phyloP scores from a whole-genome alignment of 2,888 invertebrate genomes.

The Melikaiella ostensackeni region DNA sequence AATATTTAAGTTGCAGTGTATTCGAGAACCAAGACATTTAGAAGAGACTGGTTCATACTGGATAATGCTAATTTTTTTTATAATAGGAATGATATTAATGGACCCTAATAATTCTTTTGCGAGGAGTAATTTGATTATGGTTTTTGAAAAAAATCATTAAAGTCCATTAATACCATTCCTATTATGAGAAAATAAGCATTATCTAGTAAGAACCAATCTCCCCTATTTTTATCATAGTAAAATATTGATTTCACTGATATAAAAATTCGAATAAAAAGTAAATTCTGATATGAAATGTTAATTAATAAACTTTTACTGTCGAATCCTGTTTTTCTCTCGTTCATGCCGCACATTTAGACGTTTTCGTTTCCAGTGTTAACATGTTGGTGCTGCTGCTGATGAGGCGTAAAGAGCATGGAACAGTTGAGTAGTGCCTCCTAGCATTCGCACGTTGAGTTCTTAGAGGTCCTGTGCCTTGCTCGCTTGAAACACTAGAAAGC shows the following conservation, averaged over 20 bases:
- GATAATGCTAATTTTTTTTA: too few relatives aligned
- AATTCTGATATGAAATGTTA: not conserved
- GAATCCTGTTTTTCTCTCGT: slow-evolving; percentile 42
- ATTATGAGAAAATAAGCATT: too few relatives aligned
- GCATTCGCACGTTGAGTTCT: slow-evolving; percentile 69
- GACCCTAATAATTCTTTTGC: too few relatives aligned
- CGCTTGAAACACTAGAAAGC: slow-evolving; percentile 62
- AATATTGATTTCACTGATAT: not conserved
- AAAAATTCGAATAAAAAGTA: not conserved
- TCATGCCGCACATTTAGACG: slow-evolving; percentile 63
- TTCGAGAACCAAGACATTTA: not conserved
- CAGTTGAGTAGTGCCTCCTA: slow-evolving; percentile 71
- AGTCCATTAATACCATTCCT: too few relatives aligned
- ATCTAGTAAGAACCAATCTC: too few relatives aligned
- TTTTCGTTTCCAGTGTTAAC: slow-evolving; percentile 75
- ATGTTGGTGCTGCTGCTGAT: slow-evolving; percentile 76
- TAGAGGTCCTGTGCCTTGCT: slow-evolving; percentile 71
- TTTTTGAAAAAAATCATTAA: too few relatives aligned
- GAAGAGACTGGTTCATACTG: too few relatives aligned
- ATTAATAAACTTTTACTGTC: not conserved
- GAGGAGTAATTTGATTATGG: too few relatives aligned
- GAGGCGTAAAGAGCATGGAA: slow-evolving; percentile 70
- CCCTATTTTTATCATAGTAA: not conserved
- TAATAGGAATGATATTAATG: too few relatives aligned
- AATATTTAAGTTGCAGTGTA: too few relatives aligned